Evolutionary conservation across 2,113 vertebrate genomes (phyloP).

Genomic region (Phalacrocorax carbo): DNA sequence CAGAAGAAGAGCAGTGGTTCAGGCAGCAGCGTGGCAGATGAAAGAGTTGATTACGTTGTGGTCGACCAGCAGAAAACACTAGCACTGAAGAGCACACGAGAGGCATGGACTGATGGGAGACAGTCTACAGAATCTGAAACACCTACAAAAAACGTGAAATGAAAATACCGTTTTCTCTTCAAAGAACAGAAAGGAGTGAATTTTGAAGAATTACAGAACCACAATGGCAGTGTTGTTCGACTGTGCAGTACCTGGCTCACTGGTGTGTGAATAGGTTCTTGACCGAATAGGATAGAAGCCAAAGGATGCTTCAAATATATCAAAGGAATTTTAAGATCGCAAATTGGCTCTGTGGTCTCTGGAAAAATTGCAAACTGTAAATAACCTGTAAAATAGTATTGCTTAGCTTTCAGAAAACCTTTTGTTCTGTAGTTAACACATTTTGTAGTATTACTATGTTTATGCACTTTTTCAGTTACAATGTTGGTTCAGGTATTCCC

Average conservation of each 20-base stretch:
- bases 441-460: slow-evolving; percentile 78
- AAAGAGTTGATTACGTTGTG: slow-evolving; percentile 97
- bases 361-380: slow-evolving; percentile 69
- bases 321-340: slow-evolving; percentile 14
- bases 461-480: slow-evolving; percentile 81
- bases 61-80: slow-evolving; percentile 96
- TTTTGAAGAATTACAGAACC: slow-evolving; percentile 10
- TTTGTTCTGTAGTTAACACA: slow-evolving; percentile 71
- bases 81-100: slow-evolving; percentile 92
- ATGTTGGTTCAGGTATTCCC: slow-evolving; percentile 71
- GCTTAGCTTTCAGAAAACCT: slow-evolving; percentile 61
- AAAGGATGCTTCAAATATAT: slow-evolving; percentile 9
- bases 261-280: background rate
- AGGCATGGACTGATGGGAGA: slow-evolving; percentile 95
- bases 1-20: slow-evolving; percentile 92
- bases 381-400: slow-evolving; percentile 68
- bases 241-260: background rate
- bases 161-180: slow-evolving; percentile 38
- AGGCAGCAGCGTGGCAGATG: slow-evolving; percentile 87
- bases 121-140: slow-evolving; percentile 94
- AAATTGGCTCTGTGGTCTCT: slow-evolving; percentile 65
- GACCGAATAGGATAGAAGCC: background rate
- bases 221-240: background rate
- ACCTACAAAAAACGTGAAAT: slow-evolving; percentile 87
- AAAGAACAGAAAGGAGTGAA: background rate